phyloP scores from a whole-genome alignment of 2,888 invertebrate genomes.

The Hyppa rectilinea region DNA sequence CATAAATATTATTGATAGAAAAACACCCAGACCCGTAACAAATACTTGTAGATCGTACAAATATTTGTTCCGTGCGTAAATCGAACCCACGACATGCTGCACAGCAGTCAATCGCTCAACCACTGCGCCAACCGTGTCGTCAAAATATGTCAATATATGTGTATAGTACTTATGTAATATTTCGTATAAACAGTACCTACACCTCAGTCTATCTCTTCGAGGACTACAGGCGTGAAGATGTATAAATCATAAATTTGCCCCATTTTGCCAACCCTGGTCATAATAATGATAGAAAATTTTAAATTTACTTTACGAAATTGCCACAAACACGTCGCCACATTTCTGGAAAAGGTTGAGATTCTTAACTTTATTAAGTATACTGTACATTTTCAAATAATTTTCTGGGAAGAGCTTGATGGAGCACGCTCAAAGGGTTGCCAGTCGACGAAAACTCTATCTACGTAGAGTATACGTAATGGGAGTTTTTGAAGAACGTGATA shows the following conservation, averaged over 20 bases:
- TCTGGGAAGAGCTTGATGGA: conserved; percentile 27
- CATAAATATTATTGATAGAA: too few species aligned
- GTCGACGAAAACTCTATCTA: background rate
- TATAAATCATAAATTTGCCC: background rate
- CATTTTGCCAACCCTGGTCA: background rate
- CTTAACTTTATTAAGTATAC: conserved; percentile 36
- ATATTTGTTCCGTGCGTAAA: too few species aligned
- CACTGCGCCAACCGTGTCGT: too few species aligned
- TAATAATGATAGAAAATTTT: background rate
- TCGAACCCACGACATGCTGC: too few species aligned
- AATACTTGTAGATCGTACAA: too few species aligned
- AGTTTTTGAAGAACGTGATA: conserved; percentile 4
- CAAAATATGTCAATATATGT: too few species aligned
- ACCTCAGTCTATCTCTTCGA: too few species aligned
- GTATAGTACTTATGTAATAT: too few species aligned
- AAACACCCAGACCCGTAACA: too few species aligned
- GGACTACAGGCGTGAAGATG: too few species aligned
- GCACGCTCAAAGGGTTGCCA: conserved; percentile 41
- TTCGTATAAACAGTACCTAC: too few species aligned
- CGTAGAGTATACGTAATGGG: background rate
- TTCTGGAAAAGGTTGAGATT: conserved; percentile 35
- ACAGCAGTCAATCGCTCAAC: too few species aligned
- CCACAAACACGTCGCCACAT: conserved; percentile 19
- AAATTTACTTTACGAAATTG: background rate
- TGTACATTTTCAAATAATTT: conserved; percentile 43